A percentile compares a stretch with the other conserved stretches of the same genome.
phyloP scores from a whole-genome alignment of 2,113 vertebrate species.

The Ceratotherium simum region DNA sequence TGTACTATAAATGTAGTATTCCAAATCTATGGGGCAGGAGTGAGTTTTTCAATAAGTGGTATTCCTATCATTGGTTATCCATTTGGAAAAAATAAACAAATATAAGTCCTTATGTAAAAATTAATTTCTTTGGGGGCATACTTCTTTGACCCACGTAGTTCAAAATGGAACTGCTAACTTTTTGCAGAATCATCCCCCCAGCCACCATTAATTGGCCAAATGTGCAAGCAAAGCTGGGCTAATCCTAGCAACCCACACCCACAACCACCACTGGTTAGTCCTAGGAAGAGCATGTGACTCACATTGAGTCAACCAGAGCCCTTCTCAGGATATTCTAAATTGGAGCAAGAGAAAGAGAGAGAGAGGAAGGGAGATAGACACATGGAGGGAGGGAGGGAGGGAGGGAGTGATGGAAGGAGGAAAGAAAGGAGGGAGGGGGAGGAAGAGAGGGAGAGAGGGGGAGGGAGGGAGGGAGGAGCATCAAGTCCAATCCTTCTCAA shows the following conservation, averaged over 20 bases:
- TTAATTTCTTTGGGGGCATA: background rate
- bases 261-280: background rate
- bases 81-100: background rate
- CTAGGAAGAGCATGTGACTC: background rate
- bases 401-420: background rate
- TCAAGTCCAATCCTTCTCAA: background rate
- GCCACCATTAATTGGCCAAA: background rate
- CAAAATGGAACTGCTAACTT: background rate
- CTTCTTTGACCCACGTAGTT: background rate
- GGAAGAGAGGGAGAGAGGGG: no score
- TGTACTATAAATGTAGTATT: background rate
- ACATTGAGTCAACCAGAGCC: background rate
- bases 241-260: background rate
- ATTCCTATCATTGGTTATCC: background rate
- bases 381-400: background rate
- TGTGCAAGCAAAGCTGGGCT: background rate
- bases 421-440: no score
- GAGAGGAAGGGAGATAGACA: background rate
- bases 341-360: background rate
- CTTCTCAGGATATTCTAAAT: background rate
- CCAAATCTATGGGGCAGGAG: background rate
- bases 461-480: background rate
- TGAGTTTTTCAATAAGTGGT: background rate
- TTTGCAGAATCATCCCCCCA: background rate
- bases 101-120: background rate